Conservation (phyloP, 2,797 vertebrate species). For the Pitangus sulphuratus region DNA sequence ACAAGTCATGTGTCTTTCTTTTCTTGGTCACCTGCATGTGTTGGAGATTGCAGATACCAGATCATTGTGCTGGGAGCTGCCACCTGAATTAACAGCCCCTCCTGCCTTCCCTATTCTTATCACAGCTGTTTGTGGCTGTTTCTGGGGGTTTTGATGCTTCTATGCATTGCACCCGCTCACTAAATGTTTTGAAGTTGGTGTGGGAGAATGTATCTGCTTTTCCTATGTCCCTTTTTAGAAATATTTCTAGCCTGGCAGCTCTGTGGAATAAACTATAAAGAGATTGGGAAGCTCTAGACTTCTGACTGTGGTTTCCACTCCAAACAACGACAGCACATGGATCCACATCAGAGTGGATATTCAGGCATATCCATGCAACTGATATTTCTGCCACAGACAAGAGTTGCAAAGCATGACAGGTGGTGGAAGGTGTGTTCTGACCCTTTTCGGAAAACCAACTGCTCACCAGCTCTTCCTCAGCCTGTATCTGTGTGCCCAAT, state of each 20-base stretch:
- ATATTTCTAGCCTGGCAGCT: neutral
- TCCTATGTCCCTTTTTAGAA: neutral
- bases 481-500: neutral
- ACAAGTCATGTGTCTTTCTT: neutral
- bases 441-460: neutral
- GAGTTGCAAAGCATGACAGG: neutral
- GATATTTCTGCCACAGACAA: neutral
- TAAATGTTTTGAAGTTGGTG: neutral
- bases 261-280: neutral
- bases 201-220: neutral
- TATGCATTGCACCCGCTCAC: neutral
- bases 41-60: neutral
- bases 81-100: neutral
- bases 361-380: neutral
- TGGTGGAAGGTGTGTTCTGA: neutral
- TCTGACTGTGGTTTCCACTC: neutral
- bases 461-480: neutral
- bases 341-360: neutral
- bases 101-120: neutral
- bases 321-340: rapidly evolving
- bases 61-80: neutral
- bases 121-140: neutral
- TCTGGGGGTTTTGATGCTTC: neutral
- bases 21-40: neutral
- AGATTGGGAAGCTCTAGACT: neutral